phyloP scores from a whole-genome alignment of 2,888 invertebrate genomes.

The Caenorhabditis sp. region DNA sequence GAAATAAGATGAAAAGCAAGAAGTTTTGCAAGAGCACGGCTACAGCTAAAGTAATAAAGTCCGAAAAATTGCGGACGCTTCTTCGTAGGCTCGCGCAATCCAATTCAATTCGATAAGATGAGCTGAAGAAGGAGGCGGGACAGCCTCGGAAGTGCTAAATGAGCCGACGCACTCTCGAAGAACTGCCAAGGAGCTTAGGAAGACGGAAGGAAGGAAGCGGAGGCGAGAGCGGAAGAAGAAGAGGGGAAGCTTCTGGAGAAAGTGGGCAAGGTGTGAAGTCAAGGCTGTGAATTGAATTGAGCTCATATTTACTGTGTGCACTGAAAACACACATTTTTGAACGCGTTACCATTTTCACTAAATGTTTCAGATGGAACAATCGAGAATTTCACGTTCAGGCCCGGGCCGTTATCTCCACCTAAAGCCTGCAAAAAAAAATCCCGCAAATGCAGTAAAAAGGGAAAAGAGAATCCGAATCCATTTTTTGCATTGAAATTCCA shows the following conservation, averaged over 20 bases:
- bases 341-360: too few relatives aligned
- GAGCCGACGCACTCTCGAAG: conserved; percentile 30
- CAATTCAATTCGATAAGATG: conserved; percentile 43
- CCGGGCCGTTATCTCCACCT: too few relatives aligned
- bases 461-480: too few relatives aligned
- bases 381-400: too few relatives aligned
- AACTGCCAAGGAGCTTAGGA: not conserved
- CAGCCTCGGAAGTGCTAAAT: conserved; percentile 49
- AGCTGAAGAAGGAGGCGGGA: conserved; percentile 10
- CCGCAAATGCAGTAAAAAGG: too few relatives aligned
- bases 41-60: not conserved
- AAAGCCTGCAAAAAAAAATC: too few relatives aligned
- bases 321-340: too few relatives aligned
- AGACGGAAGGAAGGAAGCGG: not conserved
- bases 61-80: not conserved
- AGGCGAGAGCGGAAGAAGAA: not conserved
- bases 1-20: not conserved
- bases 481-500: too few relatives aligned
- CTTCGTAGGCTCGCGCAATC: conserved; percentile 1
- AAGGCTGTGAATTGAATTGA: too few relatives aligned
- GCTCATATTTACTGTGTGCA: too few relatives aligned
- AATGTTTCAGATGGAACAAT: too few relatives aligned
- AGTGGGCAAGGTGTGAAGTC: not conserved
- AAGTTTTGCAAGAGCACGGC: not conserved
- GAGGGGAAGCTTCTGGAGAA: not conserved